Conservation (phyloP, 1,140 invertebrate genomes). For the Oedothorax gibbosus region DNA sequence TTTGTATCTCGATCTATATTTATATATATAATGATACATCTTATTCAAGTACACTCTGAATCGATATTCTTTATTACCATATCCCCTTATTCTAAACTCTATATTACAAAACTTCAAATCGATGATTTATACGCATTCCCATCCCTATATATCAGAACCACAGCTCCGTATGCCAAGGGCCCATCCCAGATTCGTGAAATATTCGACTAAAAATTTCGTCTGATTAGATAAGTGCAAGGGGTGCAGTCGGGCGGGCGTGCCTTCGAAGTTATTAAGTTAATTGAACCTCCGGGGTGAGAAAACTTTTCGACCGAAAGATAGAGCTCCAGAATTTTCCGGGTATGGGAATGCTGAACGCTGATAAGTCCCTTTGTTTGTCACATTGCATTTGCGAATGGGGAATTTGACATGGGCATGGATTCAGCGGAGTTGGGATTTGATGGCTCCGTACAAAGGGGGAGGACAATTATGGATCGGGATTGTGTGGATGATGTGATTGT, state of each 20-base stretch:
- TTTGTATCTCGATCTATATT: no score
- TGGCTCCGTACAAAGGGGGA: no score
- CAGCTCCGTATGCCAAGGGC: conserved; percentile 8
- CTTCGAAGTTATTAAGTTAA: conserved; percentile 48
- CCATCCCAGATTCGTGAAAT: conserved; percentile 37
- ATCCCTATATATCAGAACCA: conserved; percentile 9
- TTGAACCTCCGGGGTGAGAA: conserved; percentile 33
- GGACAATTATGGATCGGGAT: no score
- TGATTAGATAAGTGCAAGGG: conserved; percentile 33
- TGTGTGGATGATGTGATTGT: no score
- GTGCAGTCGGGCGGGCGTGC: conserved; percentile 18
- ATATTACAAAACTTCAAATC: conserved; percentile 7
- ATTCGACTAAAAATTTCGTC: conserved; percentile 40
- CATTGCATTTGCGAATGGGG: background rate
- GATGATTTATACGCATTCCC: conserved; percentile 14
- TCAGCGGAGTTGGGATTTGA: no score
- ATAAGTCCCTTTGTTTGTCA: conserved; percentile 34
- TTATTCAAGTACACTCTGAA: no score
- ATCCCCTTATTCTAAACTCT: conserved; percentile 9
- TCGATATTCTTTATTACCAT: no score
- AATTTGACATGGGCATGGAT: no score
- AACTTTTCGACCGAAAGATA: conserved; percentile 28
- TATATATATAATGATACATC: no score
- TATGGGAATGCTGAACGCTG: conserved; percentile 22
- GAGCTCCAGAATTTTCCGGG: conserved; percentile 37